Evolutionary conservation across 1,140 invertebrate species (phyloP), one percentile per base, ranked within the genome.

Genomic region (Bombus sibiricus): DNA sequence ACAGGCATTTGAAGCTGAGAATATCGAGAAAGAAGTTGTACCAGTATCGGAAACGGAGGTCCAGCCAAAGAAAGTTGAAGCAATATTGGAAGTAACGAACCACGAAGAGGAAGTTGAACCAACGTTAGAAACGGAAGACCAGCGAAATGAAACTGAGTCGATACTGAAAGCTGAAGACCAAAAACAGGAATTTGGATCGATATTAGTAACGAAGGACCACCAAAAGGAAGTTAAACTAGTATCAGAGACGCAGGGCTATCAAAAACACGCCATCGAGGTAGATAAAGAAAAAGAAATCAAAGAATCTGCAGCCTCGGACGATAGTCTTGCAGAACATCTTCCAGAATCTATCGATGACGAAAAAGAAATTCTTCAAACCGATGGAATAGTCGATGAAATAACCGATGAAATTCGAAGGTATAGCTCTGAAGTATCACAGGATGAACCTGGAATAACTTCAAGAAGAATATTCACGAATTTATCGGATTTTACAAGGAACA

Each of bases 401-500:
- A 6, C 15, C 47, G 47, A 53, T 18, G 47, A 22, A 64, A 12
- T 8, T 18, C 25, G 15, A 53, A 74, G n/a, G 0, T 10, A 12
- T 25, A 43, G 8, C 39, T 39, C 34, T 10, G 66, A 47, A 25
- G 6, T n/a, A 15, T 28, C 10, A 8, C 1, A 25, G 2, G 43
- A 47, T 12, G 41, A 85, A 57, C 41, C 5, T 53, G 25, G 1
- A 13, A n/a, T 32, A 32, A 18, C 1, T 1, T 6, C 32, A 8
- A n/a, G 22, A 9, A 47, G 13, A 41, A 39, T 39, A 22, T 62
- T 9, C 22, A 28, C 8, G 32, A 62, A 77, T 39, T 1, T n/a
- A 2, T 32, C 43, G 18, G 66, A 77, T 18, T 76, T 87, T 32
- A 57, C 59, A 3, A 85, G 86, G 2, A 85, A 83, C 15, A 83